Percentiles rank a stretch among this genome's conserved stretches.
These are phyloP conservation scores for Anas platyrhynchos DNA, from an alignment of 2,113 vertebrate species.

Conservation along the genomic window DNA sequence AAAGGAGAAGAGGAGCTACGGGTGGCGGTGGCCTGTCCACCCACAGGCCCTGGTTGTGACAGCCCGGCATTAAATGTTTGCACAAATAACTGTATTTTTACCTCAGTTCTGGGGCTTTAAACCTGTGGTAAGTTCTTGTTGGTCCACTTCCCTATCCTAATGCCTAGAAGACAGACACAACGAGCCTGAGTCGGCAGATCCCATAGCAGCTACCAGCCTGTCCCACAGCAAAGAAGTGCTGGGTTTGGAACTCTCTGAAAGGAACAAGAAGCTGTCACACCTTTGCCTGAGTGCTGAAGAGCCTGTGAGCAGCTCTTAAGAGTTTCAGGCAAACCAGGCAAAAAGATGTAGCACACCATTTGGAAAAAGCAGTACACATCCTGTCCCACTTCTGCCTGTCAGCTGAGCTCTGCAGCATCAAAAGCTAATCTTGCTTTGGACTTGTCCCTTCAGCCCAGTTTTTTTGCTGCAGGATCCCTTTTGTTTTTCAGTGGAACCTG, in stretches of 20 bases:
- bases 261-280: neutral
- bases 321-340: neutral
- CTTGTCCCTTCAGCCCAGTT: neutral
- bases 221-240: neutral
- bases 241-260: neutral
- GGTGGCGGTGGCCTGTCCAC: neutral
- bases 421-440: neutral
- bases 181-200: fast-evolving
- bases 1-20: neutral
- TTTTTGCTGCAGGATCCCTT: neutral
- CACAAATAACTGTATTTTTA: neutral
- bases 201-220: neutral
- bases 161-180: neutral
- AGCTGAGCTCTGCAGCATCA: neutral
- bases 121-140: neutral
- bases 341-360: neutral
- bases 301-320: neutral
- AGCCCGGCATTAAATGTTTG: neutral
- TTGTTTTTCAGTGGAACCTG: neutral
- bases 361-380: neutral
- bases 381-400: neutral
- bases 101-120: neutral
- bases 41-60: neutral
- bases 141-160: neutral
- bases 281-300: neutral